Evolutionary conservation across 2,888 invertebrate genomes (phyloP).

Genomic region (Erpobdella octoculata): DNA sequence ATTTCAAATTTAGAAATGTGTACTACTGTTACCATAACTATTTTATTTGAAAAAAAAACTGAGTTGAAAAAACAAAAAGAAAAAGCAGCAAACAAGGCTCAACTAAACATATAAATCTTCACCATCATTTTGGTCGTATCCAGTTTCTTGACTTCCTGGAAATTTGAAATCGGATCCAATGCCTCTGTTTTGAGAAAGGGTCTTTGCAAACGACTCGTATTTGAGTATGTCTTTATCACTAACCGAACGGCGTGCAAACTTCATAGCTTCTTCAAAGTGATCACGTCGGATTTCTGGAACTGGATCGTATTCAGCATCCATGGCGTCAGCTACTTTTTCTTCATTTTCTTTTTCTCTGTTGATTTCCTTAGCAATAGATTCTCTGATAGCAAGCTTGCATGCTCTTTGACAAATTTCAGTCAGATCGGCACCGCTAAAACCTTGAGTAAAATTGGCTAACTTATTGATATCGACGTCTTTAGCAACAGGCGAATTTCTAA

Average conservation of each 20-base stretch:
- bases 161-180: too few species aligned
- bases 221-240: conserved; percentile 99
- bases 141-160: too few species aligned
- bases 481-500: conserved; percentile 89
- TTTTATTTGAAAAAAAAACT: too few species aligned
- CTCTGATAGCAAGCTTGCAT: conserved; percentile 95
- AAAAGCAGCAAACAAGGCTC: too few species aligned
- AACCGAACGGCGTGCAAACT: conserved; percentile 91
- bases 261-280: conserved; percentile 99
- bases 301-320: conserved; percentile 61
- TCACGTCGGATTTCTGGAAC: conserved; percentile 93
- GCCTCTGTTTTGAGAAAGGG: conserved; percentile 95
- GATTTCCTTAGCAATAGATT: conserved; percentile 92
- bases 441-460: conserved; percentile 67
- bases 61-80: too few species aligned
- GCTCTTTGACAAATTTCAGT: conserved; percentile 99
- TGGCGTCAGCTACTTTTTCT: conserved; percentile 12
- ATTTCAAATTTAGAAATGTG: too few species aligned
- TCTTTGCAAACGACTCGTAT: conserved; percentile 99
- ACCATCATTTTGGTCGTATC: too few species aligned
- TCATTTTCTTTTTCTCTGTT: conserved; percentile 76
- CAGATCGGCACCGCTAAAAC: conserved; percentile 96
- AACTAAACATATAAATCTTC: too few species aligned
- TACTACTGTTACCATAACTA: too few species aligned
- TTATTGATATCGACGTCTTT: conserved; percentile 80